Evolutionary conservation across 2,113 vertebrate genomes (phyloP).

Genomic region (Macquaria australasica): DNA sequence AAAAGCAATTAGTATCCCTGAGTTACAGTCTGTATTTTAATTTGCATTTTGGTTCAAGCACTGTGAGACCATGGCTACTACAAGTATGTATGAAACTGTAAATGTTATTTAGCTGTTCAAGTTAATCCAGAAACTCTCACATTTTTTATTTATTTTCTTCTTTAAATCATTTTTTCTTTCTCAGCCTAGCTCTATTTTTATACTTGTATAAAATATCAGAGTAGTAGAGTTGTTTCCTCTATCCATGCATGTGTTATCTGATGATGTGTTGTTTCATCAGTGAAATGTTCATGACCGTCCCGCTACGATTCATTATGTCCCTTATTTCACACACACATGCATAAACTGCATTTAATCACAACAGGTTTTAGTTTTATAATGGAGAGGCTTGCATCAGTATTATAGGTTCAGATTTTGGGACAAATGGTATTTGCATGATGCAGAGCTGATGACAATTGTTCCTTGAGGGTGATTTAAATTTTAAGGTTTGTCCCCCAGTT

Average conservation of each 20-base stretch:
- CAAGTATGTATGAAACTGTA: constrained; percentile 70
- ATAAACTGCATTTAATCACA: not conserved
- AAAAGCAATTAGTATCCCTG: constrained; percentile 5
- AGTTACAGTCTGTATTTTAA: constrained; percentile 25
- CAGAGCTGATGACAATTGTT: constrained; percentile 1
- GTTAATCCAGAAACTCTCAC: constrained; percentile 54
- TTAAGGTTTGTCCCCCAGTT: constrained; percentile 4
- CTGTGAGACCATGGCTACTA: constrained; percentile 69
- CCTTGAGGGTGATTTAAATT: not conserved
- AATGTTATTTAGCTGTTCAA: constrained; percentile 63
- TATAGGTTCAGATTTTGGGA: constrained; percentile 22
- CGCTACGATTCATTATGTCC: constrained; percentile 37
- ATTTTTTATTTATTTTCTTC: constrained; percentile 77
- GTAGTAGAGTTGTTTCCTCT: constrained; percentile 33
- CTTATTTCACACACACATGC: constrained; percentile 56
- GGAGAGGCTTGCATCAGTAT: constrained; percentile 54
- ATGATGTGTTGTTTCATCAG: constrained; percentile 36
- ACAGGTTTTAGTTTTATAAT: constrained; percentile 1
- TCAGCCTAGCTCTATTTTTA: constrained; percentile 65
- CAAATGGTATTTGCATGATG: not conserved
- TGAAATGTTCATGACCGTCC: constrained; percentile 9
- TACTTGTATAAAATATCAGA: constrained; percentile 53
- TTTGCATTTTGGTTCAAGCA: constrained; percentile 72
- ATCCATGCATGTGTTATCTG: constrained; percentile 32
- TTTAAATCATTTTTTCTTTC: constrained; percentile 42